These are phyloP conservation scores for Aporophyla lueneburgensis DNA, from an alignment of 2,888 invertebrate species.

Conservation along the genomic window DNA sequence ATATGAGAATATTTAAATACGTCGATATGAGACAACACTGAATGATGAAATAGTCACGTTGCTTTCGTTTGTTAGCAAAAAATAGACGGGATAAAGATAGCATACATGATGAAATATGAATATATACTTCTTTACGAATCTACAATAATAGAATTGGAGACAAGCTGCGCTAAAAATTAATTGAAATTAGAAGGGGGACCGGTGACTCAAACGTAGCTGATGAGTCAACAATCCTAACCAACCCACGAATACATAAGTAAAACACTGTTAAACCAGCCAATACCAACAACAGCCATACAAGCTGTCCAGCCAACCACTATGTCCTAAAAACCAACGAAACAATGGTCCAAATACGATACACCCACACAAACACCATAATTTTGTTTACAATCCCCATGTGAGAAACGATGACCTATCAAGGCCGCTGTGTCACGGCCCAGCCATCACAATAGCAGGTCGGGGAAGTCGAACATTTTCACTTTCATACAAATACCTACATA, in stretches of 20 bases:
- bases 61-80: slow-evolving; percentile 16
- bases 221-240: slow-evolving; percentile 9
- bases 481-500: slow-evolving; percentile 79
- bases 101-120: neutral
- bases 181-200: slow-evolving; percentile 2
- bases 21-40: neutral
- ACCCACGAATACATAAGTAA: slow-evolving; percentile 22
- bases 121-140: neutral
- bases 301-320: slow-evolving; percentile 21
- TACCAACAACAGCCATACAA: neutral
- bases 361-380: slow-evolving; percentile 72
- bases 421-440: slow-evolving; percentile 81
- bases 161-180: neutral
- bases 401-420: slow-evolving; percentile 82
- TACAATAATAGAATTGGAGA: neutral
- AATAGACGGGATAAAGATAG: neutral
- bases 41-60: slow-evolving; percentile 13
- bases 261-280: neutral
- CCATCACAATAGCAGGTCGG: slow-evolving; percentile 84
- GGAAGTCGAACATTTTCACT: slow-evolving; percentile 83
- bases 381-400: slow-evolving; percentile 81
- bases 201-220: neutral
- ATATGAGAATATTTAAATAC: slow-evolving; percentile 25
- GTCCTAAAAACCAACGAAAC: slow-evolving; percentile 49
- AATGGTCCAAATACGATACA: slow-evolving; percentile 61